A percentile compares a stretch with the other conserved stretches of the same genome.
phyloP scores from a whole-genome alignment of 2,888 invertebrate species.

The Lithodes maja region DNA sequence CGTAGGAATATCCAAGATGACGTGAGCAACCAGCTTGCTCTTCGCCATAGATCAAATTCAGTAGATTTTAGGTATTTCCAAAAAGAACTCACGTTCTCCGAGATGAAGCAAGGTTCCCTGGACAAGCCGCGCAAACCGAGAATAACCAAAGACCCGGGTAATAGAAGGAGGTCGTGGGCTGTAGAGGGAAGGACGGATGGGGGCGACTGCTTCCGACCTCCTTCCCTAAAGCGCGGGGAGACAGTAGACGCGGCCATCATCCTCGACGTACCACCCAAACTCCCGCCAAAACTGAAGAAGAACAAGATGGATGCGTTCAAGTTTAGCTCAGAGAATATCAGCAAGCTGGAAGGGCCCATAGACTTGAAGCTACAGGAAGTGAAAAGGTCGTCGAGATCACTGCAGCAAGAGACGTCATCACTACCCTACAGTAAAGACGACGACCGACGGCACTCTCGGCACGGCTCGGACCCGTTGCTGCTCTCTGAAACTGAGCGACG shows the following conservation, averaged over 20 bases:
- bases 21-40: constrained; percentile 51
- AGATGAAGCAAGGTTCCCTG: constrained; percentile 54
- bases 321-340: constrained; percentile 55
- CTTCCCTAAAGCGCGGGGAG: constrained; percentile 44
- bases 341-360: constrained; percentile 56
- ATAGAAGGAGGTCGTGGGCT: constrained; percentile 68
- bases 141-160: constrained; percentile 61
- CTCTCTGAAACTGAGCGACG: constrained; percentile 23
- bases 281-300: constrained; percentile 66
- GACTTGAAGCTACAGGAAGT: constrained; percentile 51
- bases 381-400: not conserved
- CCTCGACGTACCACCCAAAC: constrained; percentile 65
- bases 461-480: constrained; percentile 34
- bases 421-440: not conserved
- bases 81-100: constrained; percentile 53
- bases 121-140: constrained; percentile 57
- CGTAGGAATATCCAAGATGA: constrained; percentile 35
- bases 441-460: constrained; percentile 25
- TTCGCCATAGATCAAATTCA: constrained; percentile 66
- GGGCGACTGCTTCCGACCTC: constrained; percentile 28
- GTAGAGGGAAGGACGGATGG: constrained; percentile 49
- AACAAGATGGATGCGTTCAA: constrained; percentile 33
- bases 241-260: constrained; percentile 65
- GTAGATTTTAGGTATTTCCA: constrained; percentile 67
- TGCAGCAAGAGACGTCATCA: not conserved